Conservation (phyloP, 2,113 vertebrate genomes). For the Calyptomena viridis region DNA sequence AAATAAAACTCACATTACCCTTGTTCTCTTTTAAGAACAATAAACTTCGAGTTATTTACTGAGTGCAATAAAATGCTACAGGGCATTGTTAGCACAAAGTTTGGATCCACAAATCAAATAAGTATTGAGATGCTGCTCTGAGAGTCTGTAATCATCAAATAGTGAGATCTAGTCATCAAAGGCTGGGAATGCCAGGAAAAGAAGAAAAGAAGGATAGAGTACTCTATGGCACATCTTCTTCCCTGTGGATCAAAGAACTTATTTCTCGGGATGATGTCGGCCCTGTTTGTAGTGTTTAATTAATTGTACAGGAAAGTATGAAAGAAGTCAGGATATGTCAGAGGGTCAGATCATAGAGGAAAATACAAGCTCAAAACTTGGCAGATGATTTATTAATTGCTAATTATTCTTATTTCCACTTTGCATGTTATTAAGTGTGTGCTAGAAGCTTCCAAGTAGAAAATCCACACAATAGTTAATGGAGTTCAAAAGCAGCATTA, state of each 20-base stretch:
- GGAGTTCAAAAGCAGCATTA: slow-evolving; percentile 22
- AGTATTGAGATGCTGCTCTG: background rate
- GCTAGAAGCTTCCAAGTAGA: slow-evolving; percentile 6
- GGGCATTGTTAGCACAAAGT: background rate
- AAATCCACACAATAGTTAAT: slow-evolving; percentile 2
- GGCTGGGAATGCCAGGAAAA: background rate
- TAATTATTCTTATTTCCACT: slow-evolving; percentile 21
- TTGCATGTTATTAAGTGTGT: background rate
- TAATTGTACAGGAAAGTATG: background rate
- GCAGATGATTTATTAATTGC: slow-evolving; percentile 14
- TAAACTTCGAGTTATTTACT: slow-evolving; percentile 8
- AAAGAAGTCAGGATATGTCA: background rate
- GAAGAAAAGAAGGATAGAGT: background rate
- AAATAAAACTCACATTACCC: background rate
- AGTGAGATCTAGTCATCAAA: background rate
- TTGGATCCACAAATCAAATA: background rate
- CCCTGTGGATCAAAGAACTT: background rate
- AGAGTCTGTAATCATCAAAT: background rate
- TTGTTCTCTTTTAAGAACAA: slow-evolving; percentile 10
- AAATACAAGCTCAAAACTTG: background rate
- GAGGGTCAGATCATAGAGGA: background rate
- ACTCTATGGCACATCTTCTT: background rate
- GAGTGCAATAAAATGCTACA: background rate
- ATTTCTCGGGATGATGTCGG: background rate
- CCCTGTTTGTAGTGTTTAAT: background rate